Evolutionary conservation across 2,113 vertebrate genomes (phyloP).

Genomic region (Forbesichthys agassizii): DNA sequence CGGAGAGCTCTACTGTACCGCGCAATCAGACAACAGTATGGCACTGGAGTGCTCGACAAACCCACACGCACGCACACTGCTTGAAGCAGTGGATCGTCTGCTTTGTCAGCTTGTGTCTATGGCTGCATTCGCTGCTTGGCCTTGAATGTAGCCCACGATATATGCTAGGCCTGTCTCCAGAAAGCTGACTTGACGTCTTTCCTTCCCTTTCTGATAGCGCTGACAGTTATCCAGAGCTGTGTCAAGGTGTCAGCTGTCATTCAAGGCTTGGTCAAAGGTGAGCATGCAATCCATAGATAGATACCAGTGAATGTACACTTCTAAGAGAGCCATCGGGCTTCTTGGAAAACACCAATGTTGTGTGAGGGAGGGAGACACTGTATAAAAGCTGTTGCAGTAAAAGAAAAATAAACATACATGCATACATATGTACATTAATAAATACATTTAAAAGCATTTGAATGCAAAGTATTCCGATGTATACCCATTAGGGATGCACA

Average conservation of each 20-base stretch:
- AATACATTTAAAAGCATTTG: no score
- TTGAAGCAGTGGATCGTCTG: no score
- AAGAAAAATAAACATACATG: not conserved
- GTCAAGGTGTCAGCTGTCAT: constrained; percentile 85
- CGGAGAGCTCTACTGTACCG: constrained; percentile 83
- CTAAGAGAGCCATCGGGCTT: not conserved
- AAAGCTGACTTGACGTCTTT: not conserved
- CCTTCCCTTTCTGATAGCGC: constrained; percentile 74
- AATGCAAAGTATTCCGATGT: no score
- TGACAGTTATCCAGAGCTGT: constrained; percentile 85
- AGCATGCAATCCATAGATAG: constrained; percentile 7
- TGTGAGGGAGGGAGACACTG: not conserved
- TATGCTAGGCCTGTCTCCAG: no score
- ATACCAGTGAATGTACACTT: not conserved
- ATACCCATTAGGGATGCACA: no score
- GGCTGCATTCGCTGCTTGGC: not conserved
- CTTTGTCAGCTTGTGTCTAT: no score
- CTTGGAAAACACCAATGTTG: not conserved
- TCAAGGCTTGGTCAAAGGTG: constrained; percentile 94
- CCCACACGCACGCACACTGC: not conserved
- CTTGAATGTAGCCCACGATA: not conserved
- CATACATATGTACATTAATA: no score
- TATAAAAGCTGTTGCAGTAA: not conserved
- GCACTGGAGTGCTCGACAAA: not conserved
- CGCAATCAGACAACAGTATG: constrained; percentile 95